These are phyloP conservation scores for Petrocephalus zakoni DNA, from an alignment of 2,113 vertebrate species.

Conservation along the genomic window DNA sequence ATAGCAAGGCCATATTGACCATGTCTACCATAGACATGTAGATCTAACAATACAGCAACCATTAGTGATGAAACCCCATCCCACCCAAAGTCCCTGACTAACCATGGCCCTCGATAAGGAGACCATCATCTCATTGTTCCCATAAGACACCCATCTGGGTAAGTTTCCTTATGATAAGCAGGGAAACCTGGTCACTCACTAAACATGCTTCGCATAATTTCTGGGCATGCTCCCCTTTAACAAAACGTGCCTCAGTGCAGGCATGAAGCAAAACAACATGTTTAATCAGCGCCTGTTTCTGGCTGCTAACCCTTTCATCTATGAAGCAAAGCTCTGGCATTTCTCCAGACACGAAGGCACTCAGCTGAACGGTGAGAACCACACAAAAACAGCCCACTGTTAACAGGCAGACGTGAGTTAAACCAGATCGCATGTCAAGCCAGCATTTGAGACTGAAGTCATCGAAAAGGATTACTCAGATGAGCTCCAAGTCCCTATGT, in stretches of 20 bases:
- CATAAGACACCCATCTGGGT: not conserved
- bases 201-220: not conserved
- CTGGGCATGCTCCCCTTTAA: not conserved
- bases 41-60: not conserved
- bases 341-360: not conserved
- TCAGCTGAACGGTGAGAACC: not conserved
- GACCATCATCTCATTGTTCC: not conserved
- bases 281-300: not conserved
- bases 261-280: not conserved
- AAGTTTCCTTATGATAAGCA: not conserved
- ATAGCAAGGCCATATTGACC: not conserved
- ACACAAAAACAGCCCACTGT: not conserved
- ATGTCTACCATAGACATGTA: not conserved
- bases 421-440: not conserved
- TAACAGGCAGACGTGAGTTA: not conserved
- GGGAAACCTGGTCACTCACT: not conserved
- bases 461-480: not conserved
- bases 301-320: not conserved
- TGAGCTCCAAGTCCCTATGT: not conserved
- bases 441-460: not conserved
- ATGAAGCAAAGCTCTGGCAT: not conserved
- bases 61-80: not conserved
- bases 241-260: not conserved
- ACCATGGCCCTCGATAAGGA: not conserved
- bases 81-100: not conserved